Evolutionary conservation across 2,888 invertebrate genomes (phyloP).

Genomic region (Pristionchus mayeri): DNA sequence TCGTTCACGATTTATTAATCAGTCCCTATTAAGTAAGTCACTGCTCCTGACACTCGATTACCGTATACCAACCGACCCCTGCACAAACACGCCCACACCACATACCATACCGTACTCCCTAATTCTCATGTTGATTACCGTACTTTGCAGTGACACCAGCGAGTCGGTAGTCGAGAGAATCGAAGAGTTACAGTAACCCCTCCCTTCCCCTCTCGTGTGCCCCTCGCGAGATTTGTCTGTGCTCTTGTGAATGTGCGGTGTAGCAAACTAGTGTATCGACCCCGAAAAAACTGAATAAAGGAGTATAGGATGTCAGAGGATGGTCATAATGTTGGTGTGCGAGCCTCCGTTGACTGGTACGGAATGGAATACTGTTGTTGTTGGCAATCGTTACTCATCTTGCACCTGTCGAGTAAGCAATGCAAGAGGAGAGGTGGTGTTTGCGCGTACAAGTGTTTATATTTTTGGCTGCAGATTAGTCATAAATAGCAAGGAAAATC

Average conservation of each 20-base stretch:
- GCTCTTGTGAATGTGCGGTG: conserved; percentile 10
- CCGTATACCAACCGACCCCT: too few species aligned
- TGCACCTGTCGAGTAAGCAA: not conserved
- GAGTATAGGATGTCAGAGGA: conserved; percentile 25
- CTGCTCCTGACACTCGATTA: not conserved
- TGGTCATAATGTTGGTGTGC: not conserved
- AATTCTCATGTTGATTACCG: not conserved
- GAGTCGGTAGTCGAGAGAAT: not conserved
- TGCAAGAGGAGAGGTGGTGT: not conserved
- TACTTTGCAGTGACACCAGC: conserved; percentile 10
- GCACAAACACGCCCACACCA: not conserved
- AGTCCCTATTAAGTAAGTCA: not conserved
- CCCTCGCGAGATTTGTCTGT: conserved; percentile 20
- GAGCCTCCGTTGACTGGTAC: not conserved
- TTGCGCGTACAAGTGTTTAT: too few species aligned
- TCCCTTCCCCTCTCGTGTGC: not conserved
- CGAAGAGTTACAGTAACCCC: conserved; percentile 33
- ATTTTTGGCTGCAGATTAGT: too few species aligned
- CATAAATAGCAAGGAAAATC: too few species aligned
- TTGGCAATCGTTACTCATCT: not conserved
- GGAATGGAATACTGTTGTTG: not conserved
- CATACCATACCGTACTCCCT: not conserved
- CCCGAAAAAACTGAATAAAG: conserved; percentile 39
- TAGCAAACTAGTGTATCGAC: conserved; percentile 24
- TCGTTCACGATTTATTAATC: conserved; percentile 38